These are phyloP conservation scores for Gymnocypris eckloni DNA, from an alignment of 2,797 vertebrate genomes.

Conservation along the genomic window DNA sequence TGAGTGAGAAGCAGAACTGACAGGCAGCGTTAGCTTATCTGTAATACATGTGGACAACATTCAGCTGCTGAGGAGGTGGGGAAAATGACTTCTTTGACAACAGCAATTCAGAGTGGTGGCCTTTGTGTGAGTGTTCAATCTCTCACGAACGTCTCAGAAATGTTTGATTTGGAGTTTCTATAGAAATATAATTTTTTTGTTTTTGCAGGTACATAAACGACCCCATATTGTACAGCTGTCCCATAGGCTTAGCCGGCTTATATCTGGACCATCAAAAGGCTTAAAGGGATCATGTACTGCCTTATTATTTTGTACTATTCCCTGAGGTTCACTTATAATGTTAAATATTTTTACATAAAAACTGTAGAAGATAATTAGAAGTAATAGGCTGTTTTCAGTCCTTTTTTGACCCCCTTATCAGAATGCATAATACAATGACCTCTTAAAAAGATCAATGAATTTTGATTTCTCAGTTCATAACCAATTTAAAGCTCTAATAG, in stretches of 20 bases:
- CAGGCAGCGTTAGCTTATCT: constrained; percentile 39
- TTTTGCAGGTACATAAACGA: background rate
- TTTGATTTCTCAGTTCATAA: background rate
- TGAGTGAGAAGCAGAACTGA: constrained; percentile 16
- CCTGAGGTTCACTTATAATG: background rate
- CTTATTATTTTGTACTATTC: background rate
- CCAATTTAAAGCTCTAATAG: background rate
- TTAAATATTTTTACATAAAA: background rate
- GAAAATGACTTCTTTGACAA: constrained; percentile 5
- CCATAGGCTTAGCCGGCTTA: background rate
- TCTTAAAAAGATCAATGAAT: too few species aligned
- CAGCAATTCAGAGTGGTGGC: background rate
- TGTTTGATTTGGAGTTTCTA: constrained; percentile 12
- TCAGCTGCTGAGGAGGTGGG: background rate
- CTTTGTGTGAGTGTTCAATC: background rate
- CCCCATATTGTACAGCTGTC: background rate
- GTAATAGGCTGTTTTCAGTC: too few species aligned
- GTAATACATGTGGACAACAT: constrained; percentile 14
- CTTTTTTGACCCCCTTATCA: background rate
- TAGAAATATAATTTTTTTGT: background rate
- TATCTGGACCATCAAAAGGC: background rate
- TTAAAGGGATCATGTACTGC: background rate
- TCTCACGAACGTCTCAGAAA: background rate
- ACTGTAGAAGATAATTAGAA: background rate
- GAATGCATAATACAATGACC: background rate